phyloP scores from a whole-genome alignment of 1,140 invertebrate species.

The Scaptomyza pallida region DNA sequence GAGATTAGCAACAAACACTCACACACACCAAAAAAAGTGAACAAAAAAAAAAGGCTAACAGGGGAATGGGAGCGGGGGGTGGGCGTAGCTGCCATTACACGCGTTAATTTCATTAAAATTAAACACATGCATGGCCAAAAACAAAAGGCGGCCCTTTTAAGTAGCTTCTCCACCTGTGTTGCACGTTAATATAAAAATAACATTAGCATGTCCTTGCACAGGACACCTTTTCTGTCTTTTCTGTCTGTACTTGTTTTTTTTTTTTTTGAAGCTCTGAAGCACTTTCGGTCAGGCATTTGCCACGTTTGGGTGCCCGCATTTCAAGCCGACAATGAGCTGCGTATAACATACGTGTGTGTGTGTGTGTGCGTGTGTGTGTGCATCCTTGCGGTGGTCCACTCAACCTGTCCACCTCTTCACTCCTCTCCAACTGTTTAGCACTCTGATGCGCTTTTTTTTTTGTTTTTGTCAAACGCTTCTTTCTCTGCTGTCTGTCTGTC shows the following conservation, averaged over 20 bases:
- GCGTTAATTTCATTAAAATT: slow-evolving; percentile 83
- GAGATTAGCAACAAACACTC: slow-evolving; percentile 34
- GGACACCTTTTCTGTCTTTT: slow-evolving; percentile 62
- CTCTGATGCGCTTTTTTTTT: slow-evolving; percentile 58
- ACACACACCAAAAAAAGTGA: neutral
- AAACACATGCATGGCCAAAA: slow-evolving; percentile 79
- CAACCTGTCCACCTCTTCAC: neutral
- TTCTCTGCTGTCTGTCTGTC: slow-evolving; percentile 33
- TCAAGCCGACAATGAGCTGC: slow-evolving; percentile 68
- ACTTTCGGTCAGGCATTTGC: slow-evolving; percentile 38
- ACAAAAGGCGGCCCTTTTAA: slow-evolving; percentile 61
- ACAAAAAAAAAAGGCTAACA: slow-evolving; percentile 35
- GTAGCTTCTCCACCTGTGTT: slow-evolving; percentile 27
- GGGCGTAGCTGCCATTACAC: slow-evolving; percentile 69
- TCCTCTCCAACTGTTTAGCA: neutral
- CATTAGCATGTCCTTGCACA: slow-evolving; percentile 75
- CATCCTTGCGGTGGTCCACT: slow-evolving; percentile 52
- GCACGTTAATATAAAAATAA: slow-evolving; percentile 78
- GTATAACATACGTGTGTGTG: slow-evolving; percentile 44
- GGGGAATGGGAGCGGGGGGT: slow-evolving; percentile 3
- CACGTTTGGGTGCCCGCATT: slow-evolving; percentile 12
- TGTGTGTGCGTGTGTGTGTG: slow-evolving; percentile 31
- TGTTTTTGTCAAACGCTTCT: slow-evolving; percentile 63
- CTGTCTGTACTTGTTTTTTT: slow-evolving; percentile 22
- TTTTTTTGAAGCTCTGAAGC: slow-evolving; percentile 3